Percentiles rank a stretch among this genome's conserved stretches.
These are phyloP conservation scores for Heliothis peltigera DNA, from an alignment of 2,888 invertebrate species.

Conservation along the genomic window DNA sequence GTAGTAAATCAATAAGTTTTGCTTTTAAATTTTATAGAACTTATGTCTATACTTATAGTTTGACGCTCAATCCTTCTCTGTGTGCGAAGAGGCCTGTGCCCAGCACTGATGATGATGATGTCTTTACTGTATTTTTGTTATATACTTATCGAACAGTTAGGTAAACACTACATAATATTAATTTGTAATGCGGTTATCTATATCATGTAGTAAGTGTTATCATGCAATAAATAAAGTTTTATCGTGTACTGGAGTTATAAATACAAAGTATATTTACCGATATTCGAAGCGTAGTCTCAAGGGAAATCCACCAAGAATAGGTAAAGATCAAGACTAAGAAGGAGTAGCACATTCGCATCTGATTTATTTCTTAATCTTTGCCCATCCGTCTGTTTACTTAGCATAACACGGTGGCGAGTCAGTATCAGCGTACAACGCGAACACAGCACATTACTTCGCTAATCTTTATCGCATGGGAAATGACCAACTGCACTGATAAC, in stretches of 20 bases:
- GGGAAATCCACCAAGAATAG: background rate
- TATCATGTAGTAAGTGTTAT: conserved; percentile 18
- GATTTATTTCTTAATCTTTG: conserved; percentile 71
- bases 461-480: conserved; percentile 70
- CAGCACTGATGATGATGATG: too few relatives aligned
- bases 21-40: too few relatives aligned
- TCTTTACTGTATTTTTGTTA: too few relatives aligned
- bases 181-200: conserved; percentile 28
- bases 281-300: background rate
- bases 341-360: conserved; percentile 33
- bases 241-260: conserved; percentile 8
- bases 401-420: conserved; percentile 70
- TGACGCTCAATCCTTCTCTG: too few relatives aligned
- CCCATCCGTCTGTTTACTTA: conserved; percentile 72
- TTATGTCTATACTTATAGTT: too few relatives aligned
- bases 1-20: too few relatives aligned
- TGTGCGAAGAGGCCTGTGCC: too few relatives aligned
- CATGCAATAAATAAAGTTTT: conserved; percentile 33
- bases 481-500: conserved; percentile 68
- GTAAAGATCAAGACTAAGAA: too few relatives aligned
- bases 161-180: conserved; percentile 20
- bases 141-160: conserved; percentile 1
- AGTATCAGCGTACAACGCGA: conserved; percentile 66
- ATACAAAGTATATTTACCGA: background rate
- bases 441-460: conserved; percentile 56